phyloP scores from a whole-genome alignment of 2,797 vertebrate genomes.

The Chiloscyllium punctatum region DNA sequence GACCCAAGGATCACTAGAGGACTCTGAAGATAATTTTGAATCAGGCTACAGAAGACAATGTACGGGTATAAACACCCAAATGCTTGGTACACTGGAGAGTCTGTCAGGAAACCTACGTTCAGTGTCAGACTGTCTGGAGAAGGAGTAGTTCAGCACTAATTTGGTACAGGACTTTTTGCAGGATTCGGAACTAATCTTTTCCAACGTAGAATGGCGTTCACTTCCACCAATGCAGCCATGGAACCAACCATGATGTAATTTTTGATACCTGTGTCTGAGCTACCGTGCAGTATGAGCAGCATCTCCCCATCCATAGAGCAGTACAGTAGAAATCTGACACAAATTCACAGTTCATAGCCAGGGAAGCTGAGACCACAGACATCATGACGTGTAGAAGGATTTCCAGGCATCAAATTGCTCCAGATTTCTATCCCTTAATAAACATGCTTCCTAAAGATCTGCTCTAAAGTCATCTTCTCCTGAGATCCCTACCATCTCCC shows the following conservation, averaged over 20 bases:
- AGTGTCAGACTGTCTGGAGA: not conserved
- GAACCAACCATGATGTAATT: not conserved
- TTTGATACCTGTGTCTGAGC: not conserved
- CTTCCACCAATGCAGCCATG: not conserved
- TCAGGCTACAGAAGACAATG: not conserved
- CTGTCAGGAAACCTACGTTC: not conserved
- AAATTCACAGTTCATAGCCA: no score
- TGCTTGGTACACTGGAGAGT: not conserved
- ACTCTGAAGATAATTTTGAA: not conserved
- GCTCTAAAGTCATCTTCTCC: not conserved
- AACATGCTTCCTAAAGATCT: not conserved
- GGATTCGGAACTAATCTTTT: not conserved
- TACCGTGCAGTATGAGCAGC: not conserved
- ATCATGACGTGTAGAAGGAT: not conserved
- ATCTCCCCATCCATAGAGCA: no score
- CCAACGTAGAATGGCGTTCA: not conserved
- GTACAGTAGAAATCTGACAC: no score
- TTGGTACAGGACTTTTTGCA: not conserved
- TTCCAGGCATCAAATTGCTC: not conserved
- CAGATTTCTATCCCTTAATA: not conserved
- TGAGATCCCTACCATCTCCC: not conserved
- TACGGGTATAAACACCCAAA: not conserved
- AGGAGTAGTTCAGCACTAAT: not conserved
- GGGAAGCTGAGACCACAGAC: not conserved
- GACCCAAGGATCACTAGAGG: not conserved